A percentile compares a stretch with the other conserved stretches of the same genome.
These are phyloP conservation scores for Galendromus occidentalis DNA, from an alignment of 1,140 invertebrate genomes.

Conservation along the genomic window DNA sequence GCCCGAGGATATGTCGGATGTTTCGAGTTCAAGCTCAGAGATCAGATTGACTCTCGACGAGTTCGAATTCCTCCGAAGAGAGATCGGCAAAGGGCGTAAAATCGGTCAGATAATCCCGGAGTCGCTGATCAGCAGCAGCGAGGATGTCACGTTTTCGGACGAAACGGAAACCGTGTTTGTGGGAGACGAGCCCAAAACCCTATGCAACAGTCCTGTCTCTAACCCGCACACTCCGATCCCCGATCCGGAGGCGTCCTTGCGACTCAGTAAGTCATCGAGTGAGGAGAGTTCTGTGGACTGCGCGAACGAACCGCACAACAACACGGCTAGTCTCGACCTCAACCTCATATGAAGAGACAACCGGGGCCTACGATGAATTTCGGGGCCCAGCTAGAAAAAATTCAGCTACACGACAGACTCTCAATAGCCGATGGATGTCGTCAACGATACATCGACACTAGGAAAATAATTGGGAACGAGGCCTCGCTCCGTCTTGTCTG, in stretches of 20 bases:
- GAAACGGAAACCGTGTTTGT: constrained; percentile 4
- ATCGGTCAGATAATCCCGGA: constrained; percentile 1
- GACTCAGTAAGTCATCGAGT: constrained; percentile 2
- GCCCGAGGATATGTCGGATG: constrained; percentile 1
- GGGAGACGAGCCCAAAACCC: constrained; percentile 9
- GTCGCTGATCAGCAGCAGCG: constrained; percentile 7
- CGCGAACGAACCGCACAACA: constrained; percentile 1
- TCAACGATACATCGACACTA: too few species aligned
- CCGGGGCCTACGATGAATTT: neutral
- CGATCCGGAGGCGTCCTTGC: constrained; percentile 1
- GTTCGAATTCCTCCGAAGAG: constrained; percentile 8
- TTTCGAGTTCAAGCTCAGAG: neutral
- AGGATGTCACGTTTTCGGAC: constrained; percentile 9
- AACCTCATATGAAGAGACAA: neutral
- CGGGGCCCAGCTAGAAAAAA: neutral
- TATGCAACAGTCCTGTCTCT: constrained; percentile 7
- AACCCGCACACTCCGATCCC: constrained; percentile 3
- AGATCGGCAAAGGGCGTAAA: constrained; percentile 9
- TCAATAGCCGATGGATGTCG: neutral
- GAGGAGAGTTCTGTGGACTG: constrained; percentile 1
- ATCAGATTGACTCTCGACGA: constrained; percentile 4
- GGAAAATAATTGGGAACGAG: too few species aligned
- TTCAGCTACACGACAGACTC: neutral
- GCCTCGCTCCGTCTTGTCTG: too few species aligned
- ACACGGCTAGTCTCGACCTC: neutral